Conservation (phyloP, 1,140 invertebrate species). For the Nasonia giraulti region DNA sequence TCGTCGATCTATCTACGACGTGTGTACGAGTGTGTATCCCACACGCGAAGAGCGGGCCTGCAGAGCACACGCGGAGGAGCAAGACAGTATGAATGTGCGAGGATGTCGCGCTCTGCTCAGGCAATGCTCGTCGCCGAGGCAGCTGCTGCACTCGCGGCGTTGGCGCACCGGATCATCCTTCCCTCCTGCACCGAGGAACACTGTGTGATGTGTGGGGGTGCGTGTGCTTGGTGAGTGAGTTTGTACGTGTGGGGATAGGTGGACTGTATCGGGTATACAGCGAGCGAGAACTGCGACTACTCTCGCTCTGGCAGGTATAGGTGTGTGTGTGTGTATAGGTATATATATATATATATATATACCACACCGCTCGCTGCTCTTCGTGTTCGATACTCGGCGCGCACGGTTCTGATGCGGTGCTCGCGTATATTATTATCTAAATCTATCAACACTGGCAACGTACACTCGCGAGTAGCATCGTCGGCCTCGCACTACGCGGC, state of each 20-base stretch:
- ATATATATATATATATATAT: not conserved
- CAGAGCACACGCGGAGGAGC: not conserved
- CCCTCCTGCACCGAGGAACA: constrained; percentile 12
- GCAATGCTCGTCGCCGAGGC: not conserved
- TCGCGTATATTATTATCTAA: not conserved
- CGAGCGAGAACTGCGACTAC: not conserved
- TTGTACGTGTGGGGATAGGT: not conserved
- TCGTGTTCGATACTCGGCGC: constrained; percentile 7
- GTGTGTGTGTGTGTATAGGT: not conserved
- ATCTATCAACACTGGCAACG: not conserved
- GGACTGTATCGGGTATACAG: no score
- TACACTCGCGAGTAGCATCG: not conserved
- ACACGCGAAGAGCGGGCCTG: not conserved
- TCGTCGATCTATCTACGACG: not conserved
- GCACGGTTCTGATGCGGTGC: not conserved
- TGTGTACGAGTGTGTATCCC: not conserved
- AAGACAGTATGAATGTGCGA: not conserved
- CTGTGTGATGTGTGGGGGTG: no score
- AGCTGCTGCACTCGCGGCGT: constrained; percentile 34
- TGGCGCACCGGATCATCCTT: constrained; percentile 53
- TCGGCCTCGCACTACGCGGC: constrained; percentile 1
- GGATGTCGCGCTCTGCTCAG: not conserved
- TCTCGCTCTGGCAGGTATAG: not conserved
- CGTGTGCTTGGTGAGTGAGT: not conserved
- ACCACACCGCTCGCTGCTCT: not conserved